phyloP scores from a whole-genome alignment of 2,113 vertebrate species.

The Takifugu flavidus region DNA sequence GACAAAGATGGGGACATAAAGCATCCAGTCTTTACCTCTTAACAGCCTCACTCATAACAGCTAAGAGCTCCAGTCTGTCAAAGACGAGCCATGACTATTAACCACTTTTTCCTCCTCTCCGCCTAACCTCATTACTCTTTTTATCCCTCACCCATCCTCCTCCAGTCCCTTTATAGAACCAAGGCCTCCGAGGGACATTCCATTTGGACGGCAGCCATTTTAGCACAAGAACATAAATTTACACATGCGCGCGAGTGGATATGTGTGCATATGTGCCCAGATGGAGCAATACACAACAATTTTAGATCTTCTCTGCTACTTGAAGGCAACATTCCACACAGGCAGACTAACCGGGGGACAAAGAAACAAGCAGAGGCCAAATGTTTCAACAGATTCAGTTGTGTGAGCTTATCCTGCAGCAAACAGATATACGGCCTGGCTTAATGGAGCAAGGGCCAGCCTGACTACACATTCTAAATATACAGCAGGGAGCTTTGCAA shows the following conservation, averaged over 20 bases:
- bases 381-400: constrained; percentile 45
- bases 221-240: constrained; percentile 61
- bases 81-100: constrained; percentile 27
- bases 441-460: constrained; percentile 37
- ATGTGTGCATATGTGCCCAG: constrained; percentile 27
- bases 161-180: constrained; percentile 64
- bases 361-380: constrained; percentile 40
- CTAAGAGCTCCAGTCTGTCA: constrained; percentile 18
- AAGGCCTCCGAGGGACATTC: constrained; percentile 66
- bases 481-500: constrained; percentile 40
- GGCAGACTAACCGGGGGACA: constrained; percentile 27
- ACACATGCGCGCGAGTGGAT: constrained; percentile 34
- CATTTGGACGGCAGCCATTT: constrained; percentile 70
- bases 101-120: constrained; percentile 35
- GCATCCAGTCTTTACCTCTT: constrained; percentile 39
- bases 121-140: constrained; percentile 52
- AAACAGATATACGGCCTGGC: constrained; percentile 37
- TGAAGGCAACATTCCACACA: constrained; percentile 18
- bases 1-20: constrained; percentile 62
- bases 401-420: constrained; percentile 26
- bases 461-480: constrained; percentile 48
- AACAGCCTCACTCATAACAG: constrained; percentile 45
- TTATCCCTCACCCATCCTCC: constrained; percentile 54
- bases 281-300: constrained; percentile 38
- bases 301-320: constrained; percentile 44